Conservation (phyloP, 2,888 invertebrate species). For the Acrocera orbiculus region DNA sequence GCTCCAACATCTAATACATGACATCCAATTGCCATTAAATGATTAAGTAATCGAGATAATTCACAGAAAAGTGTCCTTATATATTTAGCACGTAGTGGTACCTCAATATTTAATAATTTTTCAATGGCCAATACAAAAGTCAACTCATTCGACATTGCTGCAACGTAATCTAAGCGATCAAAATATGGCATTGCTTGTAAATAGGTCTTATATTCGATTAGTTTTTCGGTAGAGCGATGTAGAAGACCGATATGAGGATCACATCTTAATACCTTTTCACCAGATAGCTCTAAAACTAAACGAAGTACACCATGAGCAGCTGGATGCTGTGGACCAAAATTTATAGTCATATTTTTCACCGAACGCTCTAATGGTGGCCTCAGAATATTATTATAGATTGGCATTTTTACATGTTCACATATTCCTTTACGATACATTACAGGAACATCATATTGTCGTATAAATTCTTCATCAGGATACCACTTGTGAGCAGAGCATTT, state of each 20-base stretch:
- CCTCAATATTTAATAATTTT: constrained; percentile 59
- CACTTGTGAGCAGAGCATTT: too few relatives aligned
- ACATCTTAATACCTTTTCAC: constrained; percentile 59
- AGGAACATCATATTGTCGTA: too few relatives aligned
- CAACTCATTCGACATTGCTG: constrained; percentile 68
- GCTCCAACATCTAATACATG: constrained; percentile 69
- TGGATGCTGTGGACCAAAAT: constrained; percentile 83
- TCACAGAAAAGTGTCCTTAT: constrained; percentile 62
- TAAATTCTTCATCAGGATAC: too few relatives aligned
- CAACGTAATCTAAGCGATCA: constrained; percentile 76
- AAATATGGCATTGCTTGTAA: constrained; percentile 69
- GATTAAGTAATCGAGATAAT: constrained; percentile 61
- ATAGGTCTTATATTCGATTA: constrained; percentile 80
- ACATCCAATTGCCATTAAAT: constrained; percentile 55
- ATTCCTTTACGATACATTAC: too few relatives aligned
- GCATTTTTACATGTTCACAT: too few relatives aligned
- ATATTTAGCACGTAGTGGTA: constrained; percentile 60
- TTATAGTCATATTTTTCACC: constrained; percentile 49
- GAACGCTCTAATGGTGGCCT: constrained; percentile 38
- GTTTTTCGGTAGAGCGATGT: constrained; percentile 77
- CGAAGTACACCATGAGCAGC: constrained; percentile 81
- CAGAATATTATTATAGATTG: constrained; percentile 25
- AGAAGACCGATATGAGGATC: constrained; percentile 77
- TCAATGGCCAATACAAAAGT: constrained; percentile 63
- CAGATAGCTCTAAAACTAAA: constrained; percentile 61